Evolutionary conservation across 1,140 invertebrate genomes (phyloP).

Genomic region (Calliopsis andreniformis): DNA sequence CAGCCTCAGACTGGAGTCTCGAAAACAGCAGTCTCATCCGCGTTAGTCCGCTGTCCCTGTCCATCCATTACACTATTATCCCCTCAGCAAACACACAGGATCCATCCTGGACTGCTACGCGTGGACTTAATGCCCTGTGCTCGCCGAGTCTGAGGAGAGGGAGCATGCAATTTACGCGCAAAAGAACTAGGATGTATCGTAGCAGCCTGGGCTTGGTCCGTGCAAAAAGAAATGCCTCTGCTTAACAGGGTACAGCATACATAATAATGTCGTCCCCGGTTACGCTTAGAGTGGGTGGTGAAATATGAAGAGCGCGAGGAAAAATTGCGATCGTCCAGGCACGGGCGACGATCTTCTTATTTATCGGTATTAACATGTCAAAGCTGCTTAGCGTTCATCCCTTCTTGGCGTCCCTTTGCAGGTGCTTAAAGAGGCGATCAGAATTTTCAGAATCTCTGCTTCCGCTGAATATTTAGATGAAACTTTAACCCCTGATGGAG

Average conservation of each 20-base stretch:
- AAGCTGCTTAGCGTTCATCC: conserved; percentile 14
- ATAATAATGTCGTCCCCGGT: conserved; percentile 51
- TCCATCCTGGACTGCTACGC: conserved; percentile 61
- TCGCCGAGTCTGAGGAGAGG: conserved; percentile 48
- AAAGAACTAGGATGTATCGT: conserved; percentile 66
- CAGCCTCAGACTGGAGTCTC: conserved; percentile 56
- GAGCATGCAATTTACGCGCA: conserved; percentile 67
- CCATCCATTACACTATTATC: conserved; percentile 77
- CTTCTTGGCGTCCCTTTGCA: background rate
- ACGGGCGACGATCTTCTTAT: conserved; percentile 29
- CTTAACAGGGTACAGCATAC: conserved; percentile 46
- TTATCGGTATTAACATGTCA: conserved; percentile 47
- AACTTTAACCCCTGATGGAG: too few relatives aligned
- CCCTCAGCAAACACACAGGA: conserved; percentile 70
- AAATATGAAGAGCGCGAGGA: conserved; percentile 38
- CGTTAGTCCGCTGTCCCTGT: conserved; percentile 68
- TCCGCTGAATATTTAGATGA: background rate
- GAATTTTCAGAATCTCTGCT: background rate
- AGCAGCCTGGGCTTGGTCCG: background rate
- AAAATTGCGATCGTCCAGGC: conserved; percentile 29
- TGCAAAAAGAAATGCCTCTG: conserved; percentile 49
- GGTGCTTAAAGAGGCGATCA: background rate
- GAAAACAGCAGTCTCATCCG: conserved; percentile 70
- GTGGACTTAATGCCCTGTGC: conserved; percentile 63
- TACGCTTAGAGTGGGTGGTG: background rate